Conservation (phyloP, 2,113 vertebrate genomes). For the Natator depressus region DNA sequence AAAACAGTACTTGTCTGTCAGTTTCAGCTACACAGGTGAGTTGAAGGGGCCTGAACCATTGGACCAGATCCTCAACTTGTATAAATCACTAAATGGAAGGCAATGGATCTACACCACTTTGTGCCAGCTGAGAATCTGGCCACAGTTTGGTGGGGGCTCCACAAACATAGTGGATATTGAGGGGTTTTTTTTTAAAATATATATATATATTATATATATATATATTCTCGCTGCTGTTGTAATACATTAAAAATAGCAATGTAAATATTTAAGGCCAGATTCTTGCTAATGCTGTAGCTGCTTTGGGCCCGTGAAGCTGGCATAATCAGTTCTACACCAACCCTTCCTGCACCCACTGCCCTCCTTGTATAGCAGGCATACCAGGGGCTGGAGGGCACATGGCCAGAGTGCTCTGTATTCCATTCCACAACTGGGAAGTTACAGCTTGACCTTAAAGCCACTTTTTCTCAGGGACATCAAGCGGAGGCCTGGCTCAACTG, state of each 20-base stretch:
- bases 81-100: background rate
- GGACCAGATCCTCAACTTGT: fast-evolving
- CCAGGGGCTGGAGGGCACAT: background rate
- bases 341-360: background rate
- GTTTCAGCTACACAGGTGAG: background rate
- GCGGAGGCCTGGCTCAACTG: background rate
- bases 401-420: fast-evolving
- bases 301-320: fast-evolving
- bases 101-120: background rate
- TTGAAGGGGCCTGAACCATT: background rate
- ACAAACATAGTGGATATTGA: background rate
- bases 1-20: slow-evolving; percentile 45
- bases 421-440: fast-evolving
- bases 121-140: background rate
- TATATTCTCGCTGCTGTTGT: fast-evolving
- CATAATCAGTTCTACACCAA: background rate
- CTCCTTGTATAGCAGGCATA: background rate
- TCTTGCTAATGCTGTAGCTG: fast-evolving
- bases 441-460: background rate
- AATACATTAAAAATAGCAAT: background rate
- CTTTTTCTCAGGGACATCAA: background rate
- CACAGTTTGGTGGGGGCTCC: background rate
- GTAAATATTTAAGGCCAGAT: background rate
- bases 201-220: too few species aligned
- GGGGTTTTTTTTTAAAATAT: background rate